These are phyloP conservation scores for Anoplolepis gracilipes DNA, from an alignment of 1,140 invertebrate species.

Conservation along the genomic window DNA sequence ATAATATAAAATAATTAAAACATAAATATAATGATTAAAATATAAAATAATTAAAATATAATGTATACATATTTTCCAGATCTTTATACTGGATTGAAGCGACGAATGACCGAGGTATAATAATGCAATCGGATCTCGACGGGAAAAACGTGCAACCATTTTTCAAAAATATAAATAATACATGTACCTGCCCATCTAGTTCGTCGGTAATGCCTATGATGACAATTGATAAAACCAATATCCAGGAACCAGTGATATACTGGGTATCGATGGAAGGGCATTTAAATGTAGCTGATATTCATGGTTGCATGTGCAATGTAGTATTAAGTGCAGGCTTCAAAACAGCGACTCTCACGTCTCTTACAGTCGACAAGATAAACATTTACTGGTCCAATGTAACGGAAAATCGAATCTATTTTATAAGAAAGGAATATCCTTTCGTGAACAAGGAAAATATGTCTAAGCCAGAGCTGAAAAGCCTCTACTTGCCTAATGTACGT, in stretches of 20 bases:
- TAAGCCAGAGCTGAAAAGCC: constrained; percentile 73
- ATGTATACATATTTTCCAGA: constrained; percentile 84
- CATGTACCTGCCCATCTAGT: constrained; percentile 81
- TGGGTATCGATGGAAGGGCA: constrained; percentile 88
- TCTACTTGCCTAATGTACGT: constrained; percentile 75
- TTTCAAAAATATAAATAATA: constrained; percentile 86
- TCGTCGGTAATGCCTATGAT: constrained; percentile 88
- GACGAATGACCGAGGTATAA: constrained; percentile 85
- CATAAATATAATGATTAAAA: too few relatives aligned
- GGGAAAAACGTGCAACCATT: constrained; percentile 87
- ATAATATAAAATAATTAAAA: not conserved
- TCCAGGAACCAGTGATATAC: constrained; percentile 87
- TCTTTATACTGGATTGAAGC: constrained; percentile 91
- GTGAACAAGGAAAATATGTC: constrained; percentile 84
- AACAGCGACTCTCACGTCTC: constrained; percentile 87
- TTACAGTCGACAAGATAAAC: constrained; percentile 89
- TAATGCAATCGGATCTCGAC: constrained; percentile 88
- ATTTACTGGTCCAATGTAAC: constrained; percentile 90
- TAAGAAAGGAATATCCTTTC: constrained; percentile 85
- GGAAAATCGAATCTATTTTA: constrained; percentile 88
- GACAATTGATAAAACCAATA: constrained; percentile 89
- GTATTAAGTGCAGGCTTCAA: constrained; percentile 85
- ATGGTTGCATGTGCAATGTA: constrained; percentile 89
- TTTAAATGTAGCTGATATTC: constrained; percentile 89
- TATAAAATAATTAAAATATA: not conserved